Percentiles rank a stretch among this genome's conserved stretches.
Conservation (phyloP, 2,113 vertebrate species). For the Coreoperca whiteheadi region DNA sequence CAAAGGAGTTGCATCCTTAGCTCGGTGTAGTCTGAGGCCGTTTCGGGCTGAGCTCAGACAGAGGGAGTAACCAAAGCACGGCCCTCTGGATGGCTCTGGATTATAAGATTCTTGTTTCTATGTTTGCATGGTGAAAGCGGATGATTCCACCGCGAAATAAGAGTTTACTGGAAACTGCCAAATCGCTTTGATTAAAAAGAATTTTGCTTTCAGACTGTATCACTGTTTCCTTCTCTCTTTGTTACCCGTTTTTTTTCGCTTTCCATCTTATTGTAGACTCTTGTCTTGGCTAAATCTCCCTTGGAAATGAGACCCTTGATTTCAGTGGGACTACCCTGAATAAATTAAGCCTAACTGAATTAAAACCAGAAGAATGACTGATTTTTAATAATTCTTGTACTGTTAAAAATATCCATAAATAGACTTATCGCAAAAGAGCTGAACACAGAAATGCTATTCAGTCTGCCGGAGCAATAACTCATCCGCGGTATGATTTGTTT, state of each 20-base stretch:
- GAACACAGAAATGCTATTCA: conserved; percentile 1
- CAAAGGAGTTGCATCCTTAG: too few species aligned
- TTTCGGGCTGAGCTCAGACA: background rate
- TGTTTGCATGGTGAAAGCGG: background rate
- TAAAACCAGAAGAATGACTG: conserved; percentile 7
- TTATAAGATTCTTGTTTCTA: background rate
- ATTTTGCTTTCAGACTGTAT: background rate
- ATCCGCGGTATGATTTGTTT: conserved; percentile 39
- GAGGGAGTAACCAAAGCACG: background rate
- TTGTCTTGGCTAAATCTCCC: background rate
- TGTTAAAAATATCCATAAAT: conserved; percentile 22
- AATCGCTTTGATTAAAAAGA: conserved; percentile 14
- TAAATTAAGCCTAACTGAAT: conserved; percentile 26
- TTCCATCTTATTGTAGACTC: conserved; percentile 25
- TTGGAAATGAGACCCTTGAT: conserved; percentile 41
- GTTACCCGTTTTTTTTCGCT: background rate
- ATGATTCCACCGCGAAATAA: background rate
- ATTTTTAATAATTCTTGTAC: conserved; percentile 2
- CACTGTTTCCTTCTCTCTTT: background rate
- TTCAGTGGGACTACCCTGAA: conserved; percentile 34
- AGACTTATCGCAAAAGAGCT: background rate
- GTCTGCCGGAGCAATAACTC: background rate
- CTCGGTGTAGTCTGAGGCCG: background rate
- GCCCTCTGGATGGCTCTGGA: background rate
- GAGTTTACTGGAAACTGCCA: background rate